Percentiles rank a stretch among this genome's conserved stretches.
These are phyloP conservation scores for Scopus umbretta DNA, from an alignment of 2,113 vertebrate genomes.

Conservation along the genomic window DNA sequence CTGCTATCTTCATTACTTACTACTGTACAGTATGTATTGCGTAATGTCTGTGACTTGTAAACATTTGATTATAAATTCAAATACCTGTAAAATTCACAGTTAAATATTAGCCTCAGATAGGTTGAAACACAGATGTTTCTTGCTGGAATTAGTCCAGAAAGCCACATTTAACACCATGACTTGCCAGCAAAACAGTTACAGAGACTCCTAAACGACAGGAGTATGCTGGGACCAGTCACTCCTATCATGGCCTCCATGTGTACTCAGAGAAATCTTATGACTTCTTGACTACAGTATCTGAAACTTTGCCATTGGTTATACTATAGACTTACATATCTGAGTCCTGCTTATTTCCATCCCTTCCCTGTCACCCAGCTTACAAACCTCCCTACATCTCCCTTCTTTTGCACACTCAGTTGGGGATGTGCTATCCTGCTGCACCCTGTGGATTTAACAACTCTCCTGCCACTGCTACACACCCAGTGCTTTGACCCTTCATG, in stretches of 20 bases:
- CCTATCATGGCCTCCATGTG: neutral
- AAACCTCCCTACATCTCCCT: neutral
- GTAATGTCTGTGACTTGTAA: slow-evolving; percentile 2
- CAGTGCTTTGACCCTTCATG: neutral
- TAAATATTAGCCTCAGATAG: neutral
- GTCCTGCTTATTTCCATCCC: neutral
- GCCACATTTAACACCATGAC: neutral
- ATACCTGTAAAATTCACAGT: slow-evolving; percentile 21
- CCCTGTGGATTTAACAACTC: neutral
- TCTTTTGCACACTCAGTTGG: neutral
- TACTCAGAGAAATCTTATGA: neutral
- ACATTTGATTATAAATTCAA: slow-evolving; percentile 42
- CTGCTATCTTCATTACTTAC: neutral
- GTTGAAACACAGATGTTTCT: slow-evolving; percentile 30
- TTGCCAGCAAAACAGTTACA: neutral
- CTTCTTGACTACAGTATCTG: neutral
- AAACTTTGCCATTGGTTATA: neutral
- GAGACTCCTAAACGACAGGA: neutral
- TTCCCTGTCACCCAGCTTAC: neutral
- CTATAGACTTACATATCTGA: neutral
- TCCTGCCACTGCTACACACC: neutral
- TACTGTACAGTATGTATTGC: neutral
- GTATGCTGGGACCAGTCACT: neutral
- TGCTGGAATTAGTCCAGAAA: neutral
- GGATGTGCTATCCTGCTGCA: neutral